A percentile compares a stretch with the other conserved stretches of the same genome.
Conservation (phyloP, 2,113 vertebrate genomes). For the Patagioenas fasciata region DNA sequence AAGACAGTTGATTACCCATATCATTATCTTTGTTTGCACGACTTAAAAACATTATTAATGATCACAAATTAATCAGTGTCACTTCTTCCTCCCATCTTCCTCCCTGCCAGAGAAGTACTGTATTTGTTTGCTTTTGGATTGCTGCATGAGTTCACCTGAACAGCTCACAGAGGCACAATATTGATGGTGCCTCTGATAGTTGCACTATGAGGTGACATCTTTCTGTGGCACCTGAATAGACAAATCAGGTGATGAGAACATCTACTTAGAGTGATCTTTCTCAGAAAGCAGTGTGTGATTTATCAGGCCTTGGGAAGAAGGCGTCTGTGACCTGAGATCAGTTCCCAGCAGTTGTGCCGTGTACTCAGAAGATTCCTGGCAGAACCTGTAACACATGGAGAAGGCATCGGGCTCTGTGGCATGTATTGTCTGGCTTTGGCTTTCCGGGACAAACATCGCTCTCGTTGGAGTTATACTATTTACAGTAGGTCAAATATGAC, state of each 20-base stretch:
- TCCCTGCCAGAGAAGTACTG: not conserved
- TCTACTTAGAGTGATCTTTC: not conserved
- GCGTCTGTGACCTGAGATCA: not conserved
- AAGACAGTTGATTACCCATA: constrained; percentile 20
- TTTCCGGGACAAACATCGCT: not conserved
- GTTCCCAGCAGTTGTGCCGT: not conserved
- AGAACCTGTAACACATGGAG: not conserved
- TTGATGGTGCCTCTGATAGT: not conserved
- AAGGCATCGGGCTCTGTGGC: not conserved
- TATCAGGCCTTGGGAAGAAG: not conserved
- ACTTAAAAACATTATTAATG: constrained; percentile 15
- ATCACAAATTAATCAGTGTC: constrained; percentile 42
- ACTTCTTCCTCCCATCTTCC: not conserved
- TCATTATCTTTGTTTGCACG: constrained; percentile 21
- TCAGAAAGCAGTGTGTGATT: not conserved
- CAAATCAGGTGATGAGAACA: constrained; percentile 26
- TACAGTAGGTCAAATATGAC: not conserved
- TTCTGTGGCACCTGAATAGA: not conserved
- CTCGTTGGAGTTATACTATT: not conserved
- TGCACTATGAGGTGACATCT: not conserved
- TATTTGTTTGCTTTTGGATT: not conserved
- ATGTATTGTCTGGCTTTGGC: not conserved
- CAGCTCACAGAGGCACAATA: not conserved
- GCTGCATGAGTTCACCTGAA: not conserved
- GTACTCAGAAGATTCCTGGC: not conserved